Evolutionary conservation across 1,140 invertebrate species (phyloP).

Genomic region (Parasteatoda tepidariorum): DNA sequence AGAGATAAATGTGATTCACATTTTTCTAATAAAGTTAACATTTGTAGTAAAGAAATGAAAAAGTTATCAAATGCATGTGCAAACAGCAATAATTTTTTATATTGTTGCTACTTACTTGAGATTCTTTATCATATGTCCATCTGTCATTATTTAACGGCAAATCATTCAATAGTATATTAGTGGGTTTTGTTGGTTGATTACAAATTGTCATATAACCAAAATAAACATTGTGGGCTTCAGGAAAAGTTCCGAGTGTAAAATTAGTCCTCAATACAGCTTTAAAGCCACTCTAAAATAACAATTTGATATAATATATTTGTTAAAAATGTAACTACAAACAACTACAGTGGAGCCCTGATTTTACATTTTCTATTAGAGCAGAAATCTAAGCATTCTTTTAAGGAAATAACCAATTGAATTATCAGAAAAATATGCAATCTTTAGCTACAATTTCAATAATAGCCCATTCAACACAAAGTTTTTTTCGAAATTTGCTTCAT

Average conservation of each 20-base stretch:
- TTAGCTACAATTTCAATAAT: no score
- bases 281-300: neutral
- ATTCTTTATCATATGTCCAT: constrained; percentile 1
- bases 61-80: no score
- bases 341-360: no score
- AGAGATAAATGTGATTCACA: no score
- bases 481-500: no score
- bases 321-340: no score
- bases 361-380: no score
- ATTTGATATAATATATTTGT: no score
- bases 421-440: neutral
- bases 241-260: constrained; percentile 21
- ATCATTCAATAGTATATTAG: constrained; percentile 31
- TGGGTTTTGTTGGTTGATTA: constrained; percentile 2
- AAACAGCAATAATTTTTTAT: no score
- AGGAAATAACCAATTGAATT: neutral
- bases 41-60: no score
- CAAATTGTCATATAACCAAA: constrained; percentile 37
- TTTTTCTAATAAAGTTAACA: no score
- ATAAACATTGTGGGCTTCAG: constrained; percentile 17
- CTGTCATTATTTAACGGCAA: neutral
- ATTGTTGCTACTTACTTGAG: constrained; percentile 27
- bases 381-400: neutral
- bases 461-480: no score
- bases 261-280: constrained; percentile 18